Percentiles rank a stretch among this genome's conserved stretches.
These are phyloP conservation scores for Corythoichthys intestinalis DNA, from an alignment of 2,113 vertebrate species.

Conservation along the genomic window DNA sequence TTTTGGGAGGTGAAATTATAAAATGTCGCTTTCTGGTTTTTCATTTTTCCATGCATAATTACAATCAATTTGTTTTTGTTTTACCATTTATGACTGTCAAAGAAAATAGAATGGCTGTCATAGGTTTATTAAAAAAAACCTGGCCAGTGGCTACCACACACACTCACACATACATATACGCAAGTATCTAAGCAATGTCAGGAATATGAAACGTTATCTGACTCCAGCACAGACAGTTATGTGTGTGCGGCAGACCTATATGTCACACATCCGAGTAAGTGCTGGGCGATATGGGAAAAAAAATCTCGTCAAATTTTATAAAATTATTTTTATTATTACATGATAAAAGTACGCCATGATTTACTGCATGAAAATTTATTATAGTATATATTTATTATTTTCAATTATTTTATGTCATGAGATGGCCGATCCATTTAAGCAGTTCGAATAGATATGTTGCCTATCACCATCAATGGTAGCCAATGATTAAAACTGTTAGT, in stretches of 20 bases:
- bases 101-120: background rate
- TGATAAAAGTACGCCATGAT: no score
- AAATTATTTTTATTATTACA: no score
- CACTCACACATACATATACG: conserved; percentile 9
- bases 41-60: background rate
- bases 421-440: no score
- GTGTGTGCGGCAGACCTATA: conserved; percentile 37
- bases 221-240: conserved; percentile 31
- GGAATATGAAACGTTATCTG: conserved; percentile 51
- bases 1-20: background rate
- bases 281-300: no score
- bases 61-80: background rate
- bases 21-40: background rate
- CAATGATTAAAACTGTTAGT: no score
- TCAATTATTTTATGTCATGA: no score
- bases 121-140: background rate
- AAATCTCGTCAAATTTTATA: no score
- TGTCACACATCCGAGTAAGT: background rate
- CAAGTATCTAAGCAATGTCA: conserved; percentile 47
- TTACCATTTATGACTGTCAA: background rate
- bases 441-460: no score
- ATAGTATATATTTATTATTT: no score
- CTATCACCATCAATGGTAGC: no score
- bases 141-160: background rate
- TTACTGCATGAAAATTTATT: no score